Evolutionary conservation across 2,113 vertebrate species (phyloP).

Genomic region (Semnornis frantzii): DNA sequence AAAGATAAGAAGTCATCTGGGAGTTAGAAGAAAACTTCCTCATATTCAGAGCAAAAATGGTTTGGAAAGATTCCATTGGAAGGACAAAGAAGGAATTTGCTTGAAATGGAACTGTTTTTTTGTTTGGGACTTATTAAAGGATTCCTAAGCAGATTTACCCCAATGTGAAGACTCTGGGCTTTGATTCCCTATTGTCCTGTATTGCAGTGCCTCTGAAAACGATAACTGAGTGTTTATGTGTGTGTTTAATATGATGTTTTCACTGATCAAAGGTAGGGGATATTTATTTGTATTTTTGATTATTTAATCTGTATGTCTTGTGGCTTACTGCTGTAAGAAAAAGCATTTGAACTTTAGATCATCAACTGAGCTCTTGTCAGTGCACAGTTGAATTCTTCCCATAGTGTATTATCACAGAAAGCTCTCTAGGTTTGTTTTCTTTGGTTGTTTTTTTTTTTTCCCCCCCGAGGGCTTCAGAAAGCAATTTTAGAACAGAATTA

Average conservation of each 20-base stretch:
- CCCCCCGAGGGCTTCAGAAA: not conserved
- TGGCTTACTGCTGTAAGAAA: not conserved
- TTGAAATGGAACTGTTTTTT: not conserved
- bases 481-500: not conserved
- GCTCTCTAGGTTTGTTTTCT: not conserved
- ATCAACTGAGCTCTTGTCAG: not conserved
- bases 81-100: not conserved
- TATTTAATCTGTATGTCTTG: not conserved
- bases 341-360: not conserved
- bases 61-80: not conserved
- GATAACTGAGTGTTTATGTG: not conserved
- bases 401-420: not conserved
- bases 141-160: not conserved
- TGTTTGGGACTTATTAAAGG: not conserved
- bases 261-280: not conserved
- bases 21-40: not conserved
- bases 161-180: not conserved
- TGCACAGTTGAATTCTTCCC: fast-evolving
- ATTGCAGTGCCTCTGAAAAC: not conserved
- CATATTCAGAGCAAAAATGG: not conserved
- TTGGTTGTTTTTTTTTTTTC: not conserved
- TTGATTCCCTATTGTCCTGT: not conserved
- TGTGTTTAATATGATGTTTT: not conserved
- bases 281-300: not conserved
- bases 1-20: not conserved